Percentiles rank a stretch among this genome's conserved stretches.
These are phyloP conservation scores for Cotesia chilonis DNA, from an alignment of 1,140 invertebrate genomes.

Conservation along the genomic window DNA sequence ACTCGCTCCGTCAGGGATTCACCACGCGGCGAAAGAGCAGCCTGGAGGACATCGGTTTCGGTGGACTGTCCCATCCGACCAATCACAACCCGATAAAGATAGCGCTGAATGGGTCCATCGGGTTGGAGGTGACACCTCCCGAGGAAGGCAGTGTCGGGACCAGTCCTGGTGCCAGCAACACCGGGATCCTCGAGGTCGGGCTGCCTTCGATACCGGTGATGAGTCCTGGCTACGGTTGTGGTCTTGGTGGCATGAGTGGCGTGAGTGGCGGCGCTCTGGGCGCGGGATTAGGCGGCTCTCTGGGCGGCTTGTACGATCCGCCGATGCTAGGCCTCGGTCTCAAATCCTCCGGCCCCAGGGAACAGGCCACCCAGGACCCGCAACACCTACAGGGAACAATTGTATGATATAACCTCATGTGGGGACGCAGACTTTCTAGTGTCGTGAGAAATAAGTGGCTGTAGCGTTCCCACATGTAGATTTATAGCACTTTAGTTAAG, in stretches of 20 bases:
- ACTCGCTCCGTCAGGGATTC: slow-evolving; percentile 82
- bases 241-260: slow-evolving; percentile 27
- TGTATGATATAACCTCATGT: slow-evolving; percentile 92
- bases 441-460: slow-evolving; percentile 75
- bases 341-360: slow-evolving; percentile 40
- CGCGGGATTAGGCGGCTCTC: slow-evolving; percentile 62
- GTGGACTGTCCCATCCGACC: slow-evolving; percentile 67
- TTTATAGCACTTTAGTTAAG: neutral
- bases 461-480: slow-evolving; percentile 65
- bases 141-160: slow-evolving; percentile 71
- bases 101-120: slow-evolving; percentile 84
- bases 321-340: slow-evolving; percentile 47
- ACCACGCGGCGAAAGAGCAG: slow-evolving; percentile 78
- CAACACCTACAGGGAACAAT: slow-evolving; percentile 87
- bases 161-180: slow-evolving; percentile 64
- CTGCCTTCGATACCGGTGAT: slow-evolving; percentile 63
- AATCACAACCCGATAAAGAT: slow-evolving; percentile 80
- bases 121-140: slow-evolving; percentile 83
- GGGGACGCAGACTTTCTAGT: slow-evolving; percentile 80
- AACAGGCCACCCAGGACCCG: slow-evolving; percentile 69
- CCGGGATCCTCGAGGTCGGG: slow-evolving; percentile 67
- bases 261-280: slow-evolving; percentile 34
- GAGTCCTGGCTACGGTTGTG: slow-evolving; percentile 37
- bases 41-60: slow-evolving; percentile 83
- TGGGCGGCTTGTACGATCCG: slow-evolving; percentile 60